Base-by-base conservation (phyloP, 2,113 vertebrate genomes). In the Probosciger aterrimus region DNA sequence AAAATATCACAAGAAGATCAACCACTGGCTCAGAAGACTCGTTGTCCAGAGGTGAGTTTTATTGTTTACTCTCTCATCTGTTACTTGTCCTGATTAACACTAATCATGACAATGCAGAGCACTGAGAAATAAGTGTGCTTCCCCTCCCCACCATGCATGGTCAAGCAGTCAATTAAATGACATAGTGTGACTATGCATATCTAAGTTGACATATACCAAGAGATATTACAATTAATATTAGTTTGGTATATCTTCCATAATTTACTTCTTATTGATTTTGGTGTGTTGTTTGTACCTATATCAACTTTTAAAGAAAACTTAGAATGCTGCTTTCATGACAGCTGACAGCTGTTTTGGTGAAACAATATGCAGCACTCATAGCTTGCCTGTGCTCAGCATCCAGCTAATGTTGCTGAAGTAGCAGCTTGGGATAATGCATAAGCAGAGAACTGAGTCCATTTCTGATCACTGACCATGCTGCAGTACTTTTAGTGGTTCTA, bases 21-120 rank as follows among this genome's bases (percentile, higher is more conserved):
- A 5, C 80, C 82, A 8, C 25, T 65, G 47, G 82, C 85, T 81
- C 87, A 92, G 73, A 83, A 85, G 70, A 44, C 64, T 46, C n/a
- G 15, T 35, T 83, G 92, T 76, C 87, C 97, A 50, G 96, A 98
- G 98, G 98, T 98, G 79, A 9, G 96, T 92, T 88, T 86, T 41
- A 13, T 43, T 70, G 24, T 79, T 59, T 90, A 93, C 31, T 50
- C 4, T n/a, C 33, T 52, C 35, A 10, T 73, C 20, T 85, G 13
- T 52, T 94, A 63, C 13, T 76, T 79, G 7, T 39, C 39, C 81
- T 78, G n/a, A 13, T 18, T 62, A 64, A 43, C 28, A 44, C 2
- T 52, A 39, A 43, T 71, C 10, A 8, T 18, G 24, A 14, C 0
- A 7, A 30, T 24, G 7, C 13, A 53, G 59, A 64, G 37, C 63